phyloP scores from a whole-genome alignment of 1,140 invertebrate species.

The Pseudobourletiella spinata region DNA sequence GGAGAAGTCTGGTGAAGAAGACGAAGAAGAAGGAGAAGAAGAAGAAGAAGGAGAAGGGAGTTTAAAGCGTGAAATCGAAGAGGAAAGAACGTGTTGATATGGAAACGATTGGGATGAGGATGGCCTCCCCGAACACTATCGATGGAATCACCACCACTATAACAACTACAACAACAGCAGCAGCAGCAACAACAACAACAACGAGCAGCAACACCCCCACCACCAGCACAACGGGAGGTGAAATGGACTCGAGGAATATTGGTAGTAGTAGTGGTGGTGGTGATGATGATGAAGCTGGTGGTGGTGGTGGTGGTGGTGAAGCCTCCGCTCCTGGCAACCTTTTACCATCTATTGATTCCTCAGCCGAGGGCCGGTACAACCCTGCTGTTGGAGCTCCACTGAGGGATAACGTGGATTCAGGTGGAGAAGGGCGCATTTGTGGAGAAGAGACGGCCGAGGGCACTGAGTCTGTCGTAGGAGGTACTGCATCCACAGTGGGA shows the following conservation, averaged over 20 bases:
- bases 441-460: neutral
- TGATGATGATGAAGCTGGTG: neutral
- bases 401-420: neutral
- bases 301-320: neutral
- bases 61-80: conserved; percentile 7
- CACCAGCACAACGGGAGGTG: conserved; percentile 4
- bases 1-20: no score
- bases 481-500: no score
- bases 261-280: neutral
- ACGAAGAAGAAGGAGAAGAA: no score
- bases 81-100: conserved; percentile 2
- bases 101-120: conserved; percentile 5
- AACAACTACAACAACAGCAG: no score
- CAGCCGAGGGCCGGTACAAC: neutral
- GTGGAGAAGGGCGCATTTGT: neutral
- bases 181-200: no score
- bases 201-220: no score
- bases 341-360: neutral
- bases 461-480: no score
- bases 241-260: neutral
- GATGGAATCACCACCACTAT: no score
- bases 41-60: neutral
- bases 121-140: no score
- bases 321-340: neutral
- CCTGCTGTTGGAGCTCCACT: neutral